Evolutionary conservation across 1,140 invertebrate genomes (phyloP).

Genomic region (Drosophila leontia): DNA sequence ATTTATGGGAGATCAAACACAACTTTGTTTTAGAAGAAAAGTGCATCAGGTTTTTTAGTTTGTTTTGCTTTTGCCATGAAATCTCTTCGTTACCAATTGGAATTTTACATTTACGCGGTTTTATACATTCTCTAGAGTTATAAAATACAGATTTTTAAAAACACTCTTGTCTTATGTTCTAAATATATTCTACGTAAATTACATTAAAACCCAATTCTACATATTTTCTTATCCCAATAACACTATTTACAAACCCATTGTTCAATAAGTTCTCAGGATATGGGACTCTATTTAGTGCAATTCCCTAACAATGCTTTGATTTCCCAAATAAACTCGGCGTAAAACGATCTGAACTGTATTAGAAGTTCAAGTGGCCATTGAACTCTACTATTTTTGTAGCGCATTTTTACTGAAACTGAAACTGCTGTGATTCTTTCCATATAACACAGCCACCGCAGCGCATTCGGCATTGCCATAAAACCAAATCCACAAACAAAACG

Average conservation of each 20-base stretch:
- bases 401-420: slow-evolving; percentile 1
- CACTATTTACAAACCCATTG: neutral
- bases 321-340: neutral
- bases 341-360: neutral
- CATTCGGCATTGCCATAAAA: slow-evolving; percentile 4
- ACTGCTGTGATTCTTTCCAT: neutral
- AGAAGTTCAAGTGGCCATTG: slow-evolving; percentile 14
- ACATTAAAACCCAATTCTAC: no score
- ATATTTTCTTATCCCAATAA: neutral
- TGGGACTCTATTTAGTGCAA: neutral
- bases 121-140: no score
- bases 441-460: neutral
- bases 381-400: slow-evolving; percentile 1
- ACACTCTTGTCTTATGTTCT: no score
- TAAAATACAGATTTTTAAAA: no score
- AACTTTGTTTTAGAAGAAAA: neutral
- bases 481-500: slow-evolving; percentile 8
- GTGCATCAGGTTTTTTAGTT: neutral
- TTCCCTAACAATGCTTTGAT: neutral
- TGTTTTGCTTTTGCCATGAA: no score
- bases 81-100: no score
- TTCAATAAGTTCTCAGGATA: neutral
- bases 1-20: neutral
- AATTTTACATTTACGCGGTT: no score
- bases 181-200: no score